phyloP scores from a whole-genome alignment of 2,113 vertebrate species.

The Perccottus glenii region DNA sequence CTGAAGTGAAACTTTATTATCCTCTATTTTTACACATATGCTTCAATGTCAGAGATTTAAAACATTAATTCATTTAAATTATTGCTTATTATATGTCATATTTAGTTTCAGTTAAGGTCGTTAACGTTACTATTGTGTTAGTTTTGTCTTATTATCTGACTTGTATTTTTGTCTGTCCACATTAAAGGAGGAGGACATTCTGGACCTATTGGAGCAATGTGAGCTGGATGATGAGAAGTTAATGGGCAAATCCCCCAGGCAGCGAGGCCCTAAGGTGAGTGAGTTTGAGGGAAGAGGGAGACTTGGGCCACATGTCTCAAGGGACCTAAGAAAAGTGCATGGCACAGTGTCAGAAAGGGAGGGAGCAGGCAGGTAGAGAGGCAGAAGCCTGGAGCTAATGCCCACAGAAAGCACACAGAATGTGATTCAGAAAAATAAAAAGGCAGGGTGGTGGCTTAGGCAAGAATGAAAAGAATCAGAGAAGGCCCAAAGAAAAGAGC shows the following conservation, averaged over 20 bases:
- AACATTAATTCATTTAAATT: not conserved
- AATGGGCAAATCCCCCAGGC: constrained; percentile 87
- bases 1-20: constrained; percentile 41
- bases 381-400: constrained; percentile 60
- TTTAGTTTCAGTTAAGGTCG: not conserved
- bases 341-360: constrained; percentile 45
- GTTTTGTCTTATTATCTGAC: constrained; percentile 10
- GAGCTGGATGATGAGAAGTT: constrained; percentile 97
- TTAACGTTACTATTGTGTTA: not conserved
- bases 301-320: constrained; percentile 42
- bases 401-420: constrained; percentile 61
- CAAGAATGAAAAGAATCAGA: constrained; percentile 56
- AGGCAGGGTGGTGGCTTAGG: constrained; percentile 25
- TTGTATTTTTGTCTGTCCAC: constrained; percentile 21
- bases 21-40: not conserved
- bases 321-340: constrained; percentile 52
- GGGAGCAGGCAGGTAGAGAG: constrained; percentile 32
- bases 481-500: constrained; percentile 60
- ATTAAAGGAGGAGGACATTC: constrained; percentile 94
- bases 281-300: constrained; percentile 23
- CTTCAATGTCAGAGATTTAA: not conserved
- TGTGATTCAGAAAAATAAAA: constrained; percentile 63
- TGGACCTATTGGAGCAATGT: constrained; percentile 96
- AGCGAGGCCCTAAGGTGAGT: constrained; percentile 84
- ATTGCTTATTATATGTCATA: not conserved